Percentiles rank a stretch among this genome's conserved stretches.
Evolutionary conservation across 2,113 vertebrate genomes (phyloP).

Genomic region (Hippolais icterina): DNA sequence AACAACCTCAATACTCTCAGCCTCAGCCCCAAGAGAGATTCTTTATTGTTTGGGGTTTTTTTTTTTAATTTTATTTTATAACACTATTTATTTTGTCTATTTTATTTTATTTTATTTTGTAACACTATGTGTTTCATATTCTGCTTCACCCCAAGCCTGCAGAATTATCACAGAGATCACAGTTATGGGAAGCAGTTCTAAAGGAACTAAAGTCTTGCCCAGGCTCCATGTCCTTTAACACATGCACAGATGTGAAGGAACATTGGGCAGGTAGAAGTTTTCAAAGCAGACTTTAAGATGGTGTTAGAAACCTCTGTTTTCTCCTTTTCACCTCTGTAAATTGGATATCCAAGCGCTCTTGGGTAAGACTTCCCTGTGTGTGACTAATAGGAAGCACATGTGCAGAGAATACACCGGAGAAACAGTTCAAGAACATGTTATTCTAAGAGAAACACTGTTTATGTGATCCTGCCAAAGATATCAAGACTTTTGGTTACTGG

Average conservation of each 20-base stretch:
- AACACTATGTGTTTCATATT: background rate
- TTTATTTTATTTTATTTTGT: background rate
- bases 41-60: background rate
- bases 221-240: background rate
- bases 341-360: background rate
- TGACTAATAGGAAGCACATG: slow-evolving; percentile 20
- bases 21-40: background rate
- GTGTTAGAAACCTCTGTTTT: background rate
- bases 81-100: background rate
- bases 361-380: background rate
- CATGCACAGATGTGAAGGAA: background rate
- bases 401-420: background rate
- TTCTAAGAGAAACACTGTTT: slow-evolving; percentile 21
- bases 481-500: background rate
- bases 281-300: background rate
- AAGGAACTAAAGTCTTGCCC: background rate
- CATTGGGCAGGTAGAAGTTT: background rate
- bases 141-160: background rate
- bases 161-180: background rate
- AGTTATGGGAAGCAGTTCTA: background rate
- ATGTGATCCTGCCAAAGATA: background rate
- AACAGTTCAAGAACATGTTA: slow-evolving; percentile 31
- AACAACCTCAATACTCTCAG: background rate
- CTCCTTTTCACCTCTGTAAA: background rate
- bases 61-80: background rate